Conservation (phyloP, 2,888 invertebrate genomes). For the Sialis lutaria region DNA sequence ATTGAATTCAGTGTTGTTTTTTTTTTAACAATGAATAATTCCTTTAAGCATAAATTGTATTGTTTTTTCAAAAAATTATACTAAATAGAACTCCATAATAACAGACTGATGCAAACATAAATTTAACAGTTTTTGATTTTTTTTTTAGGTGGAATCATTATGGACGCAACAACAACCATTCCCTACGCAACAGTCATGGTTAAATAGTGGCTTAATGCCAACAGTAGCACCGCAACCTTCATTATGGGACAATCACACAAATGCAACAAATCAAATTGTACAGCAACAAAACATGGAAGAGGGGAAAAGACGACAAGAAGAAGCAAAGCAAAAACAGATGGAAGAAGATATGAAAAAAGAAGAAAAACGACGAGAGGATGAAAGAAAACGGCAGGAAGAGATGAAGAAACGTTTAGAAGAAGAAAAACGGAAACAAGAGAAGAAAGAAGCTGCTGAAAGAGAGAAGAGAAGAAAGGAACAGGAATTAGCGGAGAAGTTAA, state of each 20-base stretch:
- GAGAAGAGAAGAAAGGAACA: conserved; percentile 28
- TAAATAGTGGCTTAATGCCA: neutral
- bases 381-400: neutral
- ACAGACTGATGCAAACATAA: too few relatives aligned
- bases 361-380: neutral
- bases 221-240: neutral
- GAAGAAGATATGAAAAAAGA: conserved; percentile 26
- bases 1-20: too few relatives aligned
- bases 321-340: conserved; percentile 26
- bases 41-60: too few relatives aligned
- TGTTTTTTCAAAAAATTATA: too few relatives aligned
- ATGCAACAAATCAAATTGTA: neutral
- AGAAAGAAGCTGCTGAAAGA: conserved; percentile 24
- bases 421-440: conserved; percentile 14
- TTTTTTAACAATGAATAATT: too few relatives aligned
- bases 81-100: too few relatives aligned
- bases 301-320: conserved; percentile 27
- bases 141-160: neutral
- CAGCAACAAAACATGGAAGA: conserved; percentile 14
- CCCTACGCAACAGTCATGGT: conserved; percentile 2
- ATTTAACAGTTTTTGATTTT: neutral
- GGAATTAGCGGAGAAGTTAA: conserved; percentile 27
- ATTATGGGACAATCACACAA: neutral
- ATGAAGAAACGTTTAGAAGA: conserved; percentile 10
- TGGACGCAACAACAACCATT: conserved; percentile 8